phyloP scores from a whole-genome alignment of 2,888 invertebrate species.

The Rhagonycha lutea region DNA sequence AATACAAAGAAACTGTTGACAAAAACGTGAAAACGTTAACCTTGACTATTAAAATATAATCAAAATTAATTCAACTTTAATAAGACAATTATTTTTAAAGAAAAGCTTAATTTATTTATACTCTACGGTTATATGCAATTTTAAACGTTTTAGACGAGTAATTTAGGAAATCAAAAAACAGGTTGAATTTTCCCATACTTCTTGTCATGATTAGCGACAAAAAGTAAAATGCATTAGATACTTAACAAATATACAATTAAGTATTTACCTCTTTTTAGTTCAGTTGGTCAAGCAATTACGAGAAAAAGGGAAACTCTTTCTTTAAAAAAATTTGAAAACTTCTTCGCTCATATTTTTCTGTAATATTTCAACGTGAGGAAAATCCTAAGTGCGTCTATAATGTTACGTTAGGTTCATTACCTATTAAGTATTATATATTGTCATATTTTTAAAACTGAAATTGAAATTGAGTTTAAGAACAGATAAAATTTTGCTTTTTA shows the following conservation, averaged over 20 bases:
- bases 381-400: neutral
- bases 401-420: too few relatives aligned
- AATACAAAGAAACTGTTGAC: conserved; percentile 36
- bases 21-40: conserved; percentile 23
- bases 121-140: neutral
- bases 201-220: neutral
- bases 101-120: neutral
- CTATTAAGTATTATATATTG: neutral
- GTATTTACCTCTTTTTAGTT: neutral
- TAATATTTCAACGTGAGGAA: neutral
- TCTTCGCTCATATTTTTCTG: neutral
- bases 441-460: too few relatives aligned
- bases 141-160: neutral
- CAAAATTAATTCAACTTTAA: conserved; percentile 30
- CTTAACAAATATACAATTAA: neutral
- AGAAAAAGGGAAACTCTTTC: neutral
- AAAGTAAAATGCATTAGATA: neutral
- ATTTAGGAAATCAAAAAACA: neutral
- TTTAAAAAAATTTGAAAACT: too few relatives aligned
- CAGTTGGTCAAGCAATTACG: neutral
- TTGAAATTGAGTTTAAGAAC: too few relatives aligned
- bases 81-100: conserved; percentile 5
- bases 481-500: too few relatives aligned
- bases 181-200: neutral
- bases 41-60: conserved; percentile 39